Base-by-base conservation (phyloP, 2,888 invertebrate genomes). In the Melinaea marsaeus region DNA sequence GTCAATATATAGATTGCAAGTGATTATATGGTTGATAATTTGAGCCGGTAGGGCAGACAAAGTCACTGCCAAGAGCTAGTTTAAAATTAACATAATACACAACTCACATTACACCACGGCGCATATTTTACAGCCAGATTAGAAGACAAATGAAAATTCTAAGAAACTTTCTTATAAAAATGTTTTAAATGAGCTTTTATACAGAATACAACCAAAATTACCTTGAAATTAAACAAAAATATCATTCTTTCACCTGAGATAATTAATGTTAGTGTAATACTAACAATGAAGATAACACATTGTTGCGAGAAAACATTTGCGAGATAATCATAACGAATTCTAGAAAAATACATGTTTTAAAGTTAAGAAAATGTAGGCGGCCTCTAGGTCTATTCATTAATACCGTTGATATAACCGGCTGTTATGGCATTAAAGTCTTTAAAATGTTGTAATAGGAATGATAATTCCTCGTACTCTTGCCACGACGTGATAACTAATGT, bases 401-500 rank as follows among this genome's bases (percentile, higher is more conserved):
- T n/a, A 32, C 11, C 51, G 32, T 32, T 42, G 9, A 9, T 42
- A 13, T 51, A 51, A 13, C 51, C 42, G 11, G 4, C 7, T 7
- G 9, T n/a, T 51, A 32, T 32, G 0, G 3, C 11, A 51, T 51
- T 51, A 9, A 51, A 51, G 32, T 7, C 51, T 32, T 32, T 51
- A 51, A 32, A 32, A 11, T 32, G 5, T 32, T 51, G 32, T 51
- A 51, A 51, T 51, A 51, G 7, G 51, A 6, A 2, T 32, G 51
- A 32, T 51, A 7, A 32, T 32, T 32, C 32, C 22, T 32, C 32
- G 51, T 9, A 9, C 32, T 42, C 42, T 42, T 37, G 37, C 37
- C 13, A n/a, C 48, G 48, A n/a, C 13, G 51, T 57, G 61, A 62
- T 66, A 61, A 63, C 48, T 55, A 61, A n/a, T 57, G 57, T 57